Base-by-base conservation (phyloP, 2,888 invertebrate genomes). In the Phalangium opilio region DNA sequence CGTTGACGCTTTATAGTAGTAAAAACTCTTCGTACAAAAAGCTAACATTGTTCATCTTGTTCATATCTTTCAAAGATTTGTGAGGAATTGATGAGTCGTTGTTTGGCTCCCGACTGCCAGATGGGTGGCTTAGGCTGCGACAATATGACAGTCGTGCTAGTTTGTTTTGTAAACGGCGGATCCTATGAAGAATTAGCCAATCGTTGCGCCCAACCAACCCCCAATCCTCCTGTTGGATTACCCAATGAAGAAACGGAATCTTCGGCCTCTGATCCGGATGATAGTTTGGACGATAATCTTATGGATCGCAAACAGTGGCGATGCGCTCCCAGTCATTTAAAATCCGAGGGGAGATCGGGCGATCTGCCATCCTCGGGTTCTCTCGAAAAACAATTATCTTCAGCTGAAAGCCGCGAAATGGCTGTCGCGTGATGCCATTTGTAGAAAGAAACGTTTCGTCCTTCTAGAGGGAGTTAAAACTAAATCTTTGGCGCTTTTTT, bases 111-210 rank as follows among this genome's bases (percentile, higher is more conserved):
- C 3, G 95, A 96, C 71, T 86, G 89, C 61, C 83, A 89, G 61
- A 90, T 95, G 77, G 90, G 87, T 40, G 95, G 95, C 2, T 75
- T 95, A 39, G 96, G 96, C 57, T 93, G 95, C 68, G 96, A 98
- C 70, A 98, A 98, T 70, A 98, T 98, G 96, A 96, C 96, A 18
- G 93, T 91, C 3, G 77, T 93, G 33, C 70, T 95, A 35, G 76
- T 93, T 47, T 84, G 85, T 62, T 77, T 91, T 52, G 65, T 81
- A 34, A 75, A 67, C 36, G 67, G 66, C 5, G 61, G 59, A 41
- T 60, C 63, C 8, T 70, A 68, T 50, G 64, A 67, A 45, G 64
- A 66, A 47, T 58, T 69, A 44, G 63, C 63, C 7, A 59, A 58
- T 19, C 61, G 61, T 44, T 69, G 69, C 34, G 45, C 50, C 11